Conservation (phyloP, 2,888 invertebrate species). For the Drosophila recens region DNA sequence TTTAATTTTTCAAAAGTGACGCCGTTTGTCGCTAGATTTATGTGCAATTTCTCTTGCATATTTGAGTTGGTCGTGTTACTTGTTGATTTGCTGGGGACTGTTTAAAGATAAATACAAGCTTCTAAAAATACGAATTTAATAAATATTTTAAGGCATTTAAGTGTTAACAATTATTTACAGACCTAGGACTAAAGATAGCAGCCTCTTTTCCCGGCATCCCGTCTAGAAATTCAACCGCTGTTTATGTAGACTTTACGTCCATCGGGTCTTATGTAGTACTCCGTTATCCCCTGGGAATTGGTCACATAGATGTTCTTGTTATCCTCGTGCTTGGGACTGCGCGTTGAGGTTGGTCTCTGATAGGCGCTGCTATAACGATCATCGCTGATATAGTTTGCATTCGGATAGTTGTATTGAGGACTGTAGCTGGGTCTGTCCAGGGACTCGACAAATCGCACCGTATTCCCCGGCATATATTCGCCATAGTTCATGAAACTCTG, state of each 20-base stretch:
- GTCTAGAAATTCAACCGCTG: conserved; percentile 34
- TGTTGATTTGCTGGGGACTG: conserved; percentile 51
- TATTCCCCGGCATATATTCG: conserved; percentile 59
- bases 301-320: conserved; percentile 84
- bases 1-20: conserved; percentile 71
- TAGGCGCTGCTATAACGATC: conserved; percentile 69
- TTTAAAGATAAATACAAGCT: conserved; percentile 28
- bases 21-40: conserved; percentile 69
- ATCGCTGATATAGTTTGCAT: conserved; percentile 66
- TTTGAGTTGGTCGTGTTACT: conserved; percentile 60
- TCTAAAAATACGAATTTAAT: conserved; percentile 49
- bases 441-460: conserved; percentile 39
- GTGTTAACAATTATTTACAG: conserved; percentile 63
- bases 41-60: conserved; percentile 58
- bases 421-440: conserved; percentile 27
- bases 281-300: conserved; percentile 81
- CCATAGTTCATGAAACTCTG: conserved; percentile 55
- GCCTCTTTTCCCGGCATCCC: conserved; percentile 31
- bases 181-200: conserved; percentile 49
- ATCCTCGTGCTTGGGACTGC: conserved; percentile 62
- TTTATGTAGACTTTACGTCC: conserved; percentile 81
- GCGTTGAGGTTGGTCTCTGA: conserved; percentile 41
- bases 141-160: conserved; percentile 58
- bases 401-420: conserved; percentile 69
- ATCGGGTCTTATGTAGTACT: conserved; percentile 82